Conservation (phyloP, 2,888 invertebrate genomes). For the Habroteleia sp. region DNA sequence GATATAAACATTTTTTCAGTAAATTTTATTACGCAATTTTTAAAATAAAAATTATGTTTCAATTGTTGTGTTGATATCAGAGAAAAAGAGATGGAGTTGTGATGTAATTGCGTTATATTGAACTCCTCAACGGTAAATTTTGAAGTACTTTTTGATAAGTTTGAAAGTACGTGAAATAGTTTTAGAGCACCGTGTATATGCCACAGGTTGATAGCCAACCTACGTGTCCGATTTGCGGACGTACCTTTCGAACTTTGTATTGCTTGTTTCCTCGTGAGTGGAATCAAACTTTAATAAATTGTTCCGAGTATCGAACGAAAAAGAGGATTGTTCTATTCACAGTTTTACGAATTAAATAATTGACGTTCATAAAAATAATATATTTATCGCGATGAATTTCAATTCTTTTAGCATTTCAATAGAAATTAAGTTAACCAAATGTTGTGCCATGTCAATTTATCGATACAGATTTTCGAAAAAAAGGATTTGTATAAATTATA, state of each 20-base stretch:
- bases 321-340: constrained; percentile 27
- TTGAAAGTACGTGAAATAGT: constrained; percentile 57
- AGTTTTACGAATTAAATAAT: constrained; percentile 39
- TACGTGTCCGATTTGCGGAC: constrained; percentile 62
- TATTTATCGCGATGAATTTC: too few relatives aligned
- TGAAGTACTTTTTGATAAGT: constrained; percentile 60
- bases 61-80: too few relatives aligned
- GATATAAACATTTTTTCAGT: too few relatives aligned
- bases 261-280: constrained; percentile 59
- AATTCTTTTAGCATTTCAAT: too few relatives aligned
- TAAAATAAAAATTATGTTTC: constrained; percentile 17
- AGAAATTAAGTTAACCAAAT: too few relatives aligned
- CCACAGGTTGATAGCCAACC: constrained; percentile 60
- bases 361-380: constrained; percentile 4
- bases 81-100: too few relatives aligned
- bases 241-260: constrained; percentile 61
- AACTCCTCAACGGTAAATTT: constrained; percentile 39
- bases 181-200: constrained; percentile 57
- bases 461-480: too few relatives aligned
- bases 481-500: too few relatives aligned
- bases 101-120: constrained; percentile 56
- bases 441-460: too few relatives aligned
- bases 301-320: constrained; percentile 39
- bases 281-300: constrained; percentile 62
- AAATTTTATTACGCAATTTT: constrained; percentile 9